These are phyloP conservation scores for human (Homo sapiens) DNA, from an alignment of 2,113 vertebrate species.

Conservation along the genomic window DNA sequence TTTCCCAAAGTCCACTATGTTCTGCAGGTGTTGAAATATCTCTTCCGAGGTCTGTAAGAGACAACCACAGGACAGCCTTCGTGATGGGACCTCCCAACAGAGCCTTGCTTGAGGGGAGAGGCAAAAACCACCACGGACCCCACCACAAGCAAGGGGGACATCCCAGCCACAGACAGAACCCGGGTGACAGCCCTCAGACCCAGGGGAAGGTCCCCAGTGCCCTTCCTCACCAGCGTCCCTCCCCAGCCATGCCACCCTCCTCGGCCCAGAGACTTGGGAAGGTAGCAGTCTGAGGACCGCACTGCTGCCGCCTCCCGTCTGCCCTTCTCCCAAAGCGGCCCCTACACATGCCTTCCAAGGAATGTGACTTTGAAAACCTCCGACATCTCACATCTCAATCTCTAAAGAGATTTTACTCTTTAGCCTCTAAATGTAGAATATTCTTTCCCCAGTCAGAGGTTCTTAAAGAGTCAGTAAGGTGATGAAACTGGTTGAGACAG, in stretches of 20 bases:
- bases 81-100: background rate
- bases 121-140: background rate
- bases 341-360: background rate
- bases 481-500: background rate
- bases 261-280: no score
- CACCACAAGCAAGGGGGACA: background rate
- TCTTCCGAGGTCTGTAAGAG: conserved; percentile 89
- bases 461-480: background rate
- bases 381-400: background rate
- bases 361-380: background rate
- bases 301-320: background rate
- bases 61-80: conserved; percentile 41
- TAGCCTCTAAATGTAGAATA: background rate
- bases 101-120: no score
- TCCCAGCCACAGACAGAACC: background rate
- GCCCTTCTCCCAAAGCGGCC: background rate
- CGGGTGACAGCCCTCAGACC: background rate
- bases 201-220: background rate
- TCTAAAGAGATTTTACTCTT: background rate
- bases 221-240: background rate
- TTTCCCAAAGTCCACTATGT: conserved; percentile 96
- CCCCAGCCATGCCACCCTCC: background rate
- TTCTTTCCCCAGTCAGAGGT: background rate
- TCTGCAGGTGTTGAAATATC: conserved; percentile 94
- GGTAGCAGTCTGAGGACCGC: background rate